A percentile compares a stretch with the other conserved stretches of the same genome.
These are phyloP conservation scores for Stigmatopora nigra DNA, from an alignment of 2,113 vertebrate species.

Conservation along the genomic window DNA sequence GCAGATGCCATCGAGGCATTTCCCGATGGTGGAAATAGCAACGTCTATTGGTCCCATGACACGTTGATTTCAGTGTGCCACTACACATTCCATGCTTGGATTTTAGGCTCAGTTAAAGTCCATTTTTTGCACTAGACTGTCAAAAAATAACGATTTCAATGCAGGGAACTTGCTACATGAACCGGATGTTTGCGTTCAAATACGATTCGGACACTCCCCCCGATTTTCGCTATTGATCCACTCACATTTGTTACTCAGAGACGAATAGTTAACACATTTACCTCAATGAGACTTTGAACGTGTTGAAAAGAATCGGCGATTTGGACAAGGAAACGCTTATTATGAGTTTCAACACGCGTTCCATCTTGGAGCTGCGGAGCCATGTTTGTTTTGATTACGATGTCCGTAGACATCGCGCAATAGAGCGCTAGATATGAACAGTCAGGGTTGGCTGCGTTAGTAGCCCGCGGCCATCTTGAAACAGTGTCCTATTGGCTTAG, in stretches of 20 bases:
- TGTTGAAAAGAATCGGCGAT: fast-evolving
- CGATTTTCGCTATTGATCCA: conserved; percentile 9
- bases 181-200: conserved; percentile 65
- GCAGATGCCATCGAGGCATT: conserved; percentile 73
- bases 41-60: conserved; percentile 78
- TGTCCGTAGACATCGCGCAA: neutral
- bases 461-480: too few relatives aligned
- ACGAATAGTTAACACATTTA: neutral
- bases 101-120: neutral
- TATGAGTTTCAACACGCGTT: neutral
- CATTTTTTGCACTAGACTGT: neutral
- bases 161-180: conserved; percentile 16
- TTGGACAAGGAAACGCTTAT: neutral
- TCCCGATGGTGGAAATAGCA: conserved; percentile 72
- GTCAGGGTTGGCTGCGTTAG: too few relatives aligned
- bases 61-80: neutral
- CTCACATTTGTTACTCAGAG: neutral
- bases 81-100: conserved; percentile 29
- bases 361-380: conserved; percentile 1
- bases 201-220: conserved; percentile 29
- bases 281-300: neutral
- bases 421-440: too few relatives aligned
- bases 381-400: conserved; percentile 54
- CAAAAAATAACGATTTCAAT: neutral
- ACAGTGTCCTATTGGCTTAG: too few relatives aligned